A percentile compares a stretch with the other conserved stretches of the same genome.
phyloP scores from a whole-genome alignment of 2,888 invertebrate genomes.

The Callyntrura guangdongensis region DNA sequence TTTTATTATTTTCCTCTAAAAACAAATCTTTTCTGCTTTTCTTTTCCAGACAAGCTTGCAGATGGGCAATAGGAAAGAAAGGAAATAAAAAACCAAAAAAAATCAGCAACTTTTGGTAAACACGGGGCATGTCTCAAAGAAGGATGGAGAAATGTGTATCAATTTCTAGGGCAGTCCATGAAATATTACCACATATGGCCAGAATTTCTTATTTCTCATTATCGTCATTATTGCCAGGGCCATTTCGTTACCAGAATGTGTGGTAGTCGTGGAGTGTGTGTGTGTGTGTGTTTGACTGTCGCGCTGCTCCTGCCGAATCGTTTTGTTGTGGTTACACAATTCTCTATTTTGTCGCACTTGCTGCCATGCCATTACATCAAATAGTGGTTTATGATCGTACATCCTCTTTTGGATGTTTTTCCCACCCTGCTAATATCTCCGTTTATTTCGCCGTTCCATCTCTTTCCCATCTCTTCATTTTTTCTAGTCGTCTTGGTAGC shows the following conservation, averaged over 20 bases:
- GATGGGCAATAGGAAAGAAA: no score
- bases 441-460: background rate
- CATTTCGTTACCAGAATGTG: no score
- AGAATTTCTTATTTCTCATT: slow-evolving; percentile 71
- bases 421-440: background rate
- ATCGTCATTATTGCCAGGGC: slow-evolving; percentile 36
- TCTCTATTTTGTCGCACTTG: slow-evolving; percentile 6
- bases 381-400: background rate
- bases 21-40: no score
- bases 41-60: no score
- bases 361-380: slow-evolving; percentile 3
- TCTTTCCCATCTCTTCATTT: slow-evolving; percentile 31
- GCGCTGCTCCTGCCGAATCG: background rate
- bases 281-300: background rate
- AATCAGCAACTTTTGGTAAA: no score
- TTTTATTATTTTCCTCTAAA: no score
- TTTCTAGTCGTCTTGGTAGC: background rate
- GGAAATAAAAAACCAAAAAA: no score
- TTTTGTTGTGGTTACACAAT: slow-evolving; percentile 35
- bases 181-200: slow-evolving; percentile 70
- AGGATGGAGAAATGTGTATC: no score
- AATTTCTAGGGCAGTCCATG: background rate
- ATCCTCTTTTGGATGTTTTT: background rate
- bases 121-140: no score
- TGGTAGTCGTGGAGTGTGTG: no score